Base-by-base conservation (phyloP, 2,888 invertebrate genomes). In the Argyresthia albistria region DNA sequence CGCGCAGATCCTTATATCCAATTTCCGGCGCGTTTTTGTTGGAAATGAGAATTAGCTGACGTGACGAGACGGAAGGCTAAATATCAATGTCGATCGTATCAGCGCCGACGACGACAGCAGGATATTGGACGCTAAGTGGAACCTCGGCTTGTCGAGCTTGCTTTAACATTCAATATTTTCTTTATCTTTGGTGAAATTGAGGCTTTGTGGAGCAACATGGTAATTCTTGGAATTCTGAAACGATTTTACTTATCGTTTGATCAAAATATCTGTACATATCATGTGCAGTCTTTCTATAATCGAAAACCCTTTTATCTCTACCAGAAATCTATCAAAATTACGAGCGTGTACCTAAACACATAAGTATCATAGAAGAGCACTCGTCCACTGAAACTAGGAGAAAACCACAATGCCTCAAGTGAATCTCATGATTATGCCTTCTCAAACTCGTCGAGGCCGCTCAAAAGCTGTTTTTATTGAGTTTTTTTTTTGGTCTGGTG, bases 1-100 rank as follows among this genome's bases (percentile, higher is more conserved):
- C 77, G 76, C 77, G 77, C 77, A 86, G 86, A 86, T 86, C 82
- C 86, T 84, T 84, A 84, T 83, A 84, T 86, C 84, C 83, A 86
- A 86, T 86, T 86, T 87, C 86, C 86, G 58, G 50, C 80, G 55
- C 74, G 82, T 82, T 87, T 84, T 86, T 87, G 86, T 84, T 81
- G 80, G 76, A 77, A 81, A 80, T 77, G 76, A 74, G 84, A 84
- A 86, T 86, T 86, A 87, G 83, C 80, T 77, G 83, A 80, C 80
- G 75, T 80, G 79, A 75, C 76, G 76, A 76, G 78, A 74, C 76
- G 76, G 76, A 76, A 83, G 15, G 74, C 79, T 79, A 76, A 80
- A 78, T 78, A 80, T 77, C 76, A 76, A 73, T 69, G 73, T 63
- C 66, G 74, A 73, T 71, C 65, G 61, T 74, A 75, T 70, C 71